These are phyloP conservation scores for Drosophila sordidula DNA, from an alignment of 2,888 invertebrate species.

Conservation along the genomic window DNA sequence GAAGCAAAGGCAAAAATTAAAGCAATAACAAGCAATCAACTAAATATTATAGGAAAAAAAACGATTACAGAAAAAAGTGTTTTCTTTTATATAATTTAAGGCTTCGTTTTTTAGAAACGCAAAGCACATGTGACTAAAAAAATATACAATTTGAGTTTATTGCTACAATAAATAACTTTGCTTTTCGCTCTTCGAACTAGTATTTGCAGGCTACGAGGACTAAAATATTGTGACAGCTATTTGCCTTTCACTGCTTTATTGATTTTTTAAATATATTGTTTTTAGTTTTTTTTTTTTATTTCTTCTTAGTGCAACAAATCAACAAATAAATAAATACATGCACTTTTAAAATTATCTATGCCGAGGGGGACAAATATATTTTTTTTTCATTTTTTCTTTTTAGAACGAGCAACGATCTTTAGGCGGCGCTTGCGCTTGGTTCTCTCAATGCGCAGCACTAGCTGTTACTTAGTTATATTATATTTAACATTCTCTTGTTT, in stretches of 20 bases:
- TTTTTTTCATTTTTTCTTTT: constrained; percentile 2
- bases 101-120: constrained; percentile 40
- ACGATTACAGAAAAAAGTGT: constrained; percentile 2
- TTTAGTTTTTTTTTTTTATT: constrained; percentile 7
- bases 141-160: constrained; percentile 43
- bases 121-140: constrained; percentile 48
- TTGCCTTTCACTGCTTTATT: constrained; percentile 34
- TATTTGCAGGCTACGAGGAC: constrained; percentile 53
- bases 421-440: constrained; percentile 1
- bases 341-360: constrained; percentile 56
- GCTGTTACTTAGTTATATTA: constrained; percentile 18
- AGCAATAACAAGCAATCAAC: constrained; percentile 56
- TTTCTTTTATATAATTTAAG: constrained; percentile 24
- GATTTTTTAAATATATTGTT: constrained; percentile 38
- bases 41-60: constrained; percentile 17
- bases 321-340: constrained; percentile 77
- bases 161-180: constrained; percentile 69
- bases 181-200: constrained; percentile 41
- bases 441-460: constrained; percentile 15
- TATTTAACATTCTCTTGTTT: constrained; percentile 25
- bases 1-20: constrained; percentile 37
- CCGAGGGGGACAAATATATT: constrained; percentile 20
- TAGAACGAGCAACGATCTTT: constrained; percentile 17
- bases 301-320: constrained; percentile 68
- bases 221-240: constrained; percentile 61